These are phyloP conservation scores for Rhagophthalmus giganteus DNA, from an alignment of 2,888 invertebrate genomes.

Conservation along the genomic window DNA sequence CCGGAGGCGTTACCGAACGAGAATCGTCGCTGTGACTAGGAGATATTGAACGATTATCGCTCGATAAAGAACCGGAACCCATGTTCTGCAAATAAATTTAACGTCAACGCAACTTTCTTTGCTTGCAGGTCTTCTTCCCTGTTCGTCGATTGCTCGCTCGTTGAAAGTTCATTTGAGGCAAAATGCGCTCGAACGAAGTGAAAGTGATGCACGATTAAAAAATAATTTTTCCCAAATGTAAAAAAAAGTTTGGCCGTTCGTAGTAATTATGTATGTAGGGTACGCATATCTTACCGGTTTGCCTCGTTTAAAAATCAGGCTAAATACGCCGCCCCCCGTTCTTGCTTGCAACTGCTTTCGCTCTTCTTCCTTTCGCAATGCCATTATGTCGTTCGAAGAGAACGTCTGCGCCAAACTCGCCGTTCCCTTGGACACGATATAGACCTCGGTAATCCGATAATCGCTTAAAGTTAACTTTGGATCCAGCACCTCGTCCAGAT, in stretches of 20 bases:
- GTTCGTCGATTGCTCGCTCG: not conserved
- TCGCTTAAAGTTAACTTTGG: constrained; percentile 63
- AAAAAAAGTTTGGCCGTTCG: no score
- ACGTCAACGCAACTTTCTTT: not conserved
- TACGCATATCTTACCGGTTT: constrained; percentile 53
- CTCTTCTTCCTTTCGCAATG: constrained; percentile 61
- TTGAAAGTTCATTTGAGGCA: not conserved
- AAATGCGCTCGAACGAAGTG: not conserved
- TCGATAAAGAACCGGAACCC: constrained; percentile 53
- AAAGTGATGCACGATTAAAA: no score
- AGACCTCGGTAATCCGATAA: constrained; percentile 68
- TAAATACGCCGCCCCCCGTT: constrained; percentile 58
- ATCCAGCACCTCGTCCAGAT: constrained; percentile 64
- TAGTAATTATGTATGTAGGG: no score
- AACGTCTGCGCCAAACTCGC: constrained; percentile 56
- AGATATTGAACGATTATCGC: constrained; percentile 57
- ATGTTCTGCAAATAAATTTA: constrained; percentile 44
- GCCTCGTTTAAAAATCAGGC: constrained; percentile 58
- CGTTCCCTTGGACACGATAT: constrained; percentile 61
- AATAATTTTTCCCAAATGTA: no score
- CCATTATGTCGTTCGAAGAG: constrained; percentile 59
- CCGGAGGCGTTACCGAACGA: constrained; percentile 54
- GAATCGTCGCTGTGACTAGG: constrained; percentile 66
- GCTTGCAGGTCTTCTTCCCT: not conserved
- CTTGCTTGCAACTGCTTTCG: constrained; percentile 59